A percentile compares a stretch with the other conserved stretches of the same genome.
Conservation (phyloP, 2,113 vertebrate genomes). For the Argyrosomus japonicus region DNA sequence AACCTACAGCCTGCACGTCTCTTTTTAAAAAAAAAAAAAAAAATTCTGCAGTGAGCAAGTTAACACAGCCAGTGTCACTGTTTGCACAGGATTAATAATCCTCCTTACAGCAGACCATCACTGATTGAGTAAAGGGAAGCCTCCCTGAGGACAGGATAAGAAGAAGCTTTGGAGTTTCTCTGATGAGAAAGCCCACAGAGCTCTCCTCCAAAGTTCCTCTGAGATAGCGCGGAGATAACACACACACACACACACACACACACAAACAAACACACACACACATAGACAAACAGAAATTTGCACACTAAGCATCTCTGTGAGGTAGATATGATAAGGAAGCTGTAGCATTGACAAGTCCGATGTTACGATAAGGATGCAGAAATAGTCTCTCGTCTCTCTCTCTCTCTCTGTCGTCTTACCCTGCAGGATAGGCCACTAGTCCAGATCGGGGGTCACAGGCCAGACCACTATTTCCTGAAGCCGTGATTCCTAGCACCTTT, state of each 20-base stretch:
- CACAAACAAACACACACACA: too few species aligned
- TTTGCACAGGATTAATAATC: constrained; percentile 34
- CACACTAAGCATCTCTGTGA: constrained; percentile 29
- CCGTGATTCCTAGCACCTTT: constrained; percentile 93
- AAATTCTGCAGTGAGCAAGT: not conserved
- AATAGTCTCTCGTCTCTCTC: not conserved
- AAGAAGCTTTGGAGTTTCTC: constrained; percentile 29
- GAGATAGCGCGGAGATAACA: constrained; percentile 49
- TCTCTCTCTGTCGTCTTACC: constrained; percentile 79
- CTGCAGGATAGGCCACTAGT: constrained; percentile 94
- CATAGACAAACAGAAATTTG: constrained; percentile 25
- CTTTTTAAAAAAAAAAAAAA: not conserved
- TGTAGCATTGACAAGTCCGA: constrained; percentile 18
- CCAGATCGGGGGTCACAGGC: constrained; percentile 93
- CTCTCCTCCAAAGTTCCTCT: constrained; percentile 13
- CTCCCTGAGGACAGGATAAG: constrained; percentile 29
- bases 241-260: not conserved
- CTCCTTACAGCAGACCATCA: constrained; percentile 5
- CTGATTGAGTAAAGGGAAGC: constrained; percentile 27
- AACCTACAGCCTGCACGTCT: constrained; percentile 13
- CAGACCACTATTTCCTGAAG: constrained; percentile 91
- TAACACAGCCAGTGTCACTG: not conserved
- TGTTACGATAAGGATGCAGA: constrained; percentile 2
- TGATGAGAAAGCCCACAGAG: constrained; percentile 36
- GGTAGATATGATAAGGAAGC: constrained; percentile 46